Evolutionary conservation across 2,888 invertebrate species (phyloP).

Genomic region (Ischnura elegans): DNA sequence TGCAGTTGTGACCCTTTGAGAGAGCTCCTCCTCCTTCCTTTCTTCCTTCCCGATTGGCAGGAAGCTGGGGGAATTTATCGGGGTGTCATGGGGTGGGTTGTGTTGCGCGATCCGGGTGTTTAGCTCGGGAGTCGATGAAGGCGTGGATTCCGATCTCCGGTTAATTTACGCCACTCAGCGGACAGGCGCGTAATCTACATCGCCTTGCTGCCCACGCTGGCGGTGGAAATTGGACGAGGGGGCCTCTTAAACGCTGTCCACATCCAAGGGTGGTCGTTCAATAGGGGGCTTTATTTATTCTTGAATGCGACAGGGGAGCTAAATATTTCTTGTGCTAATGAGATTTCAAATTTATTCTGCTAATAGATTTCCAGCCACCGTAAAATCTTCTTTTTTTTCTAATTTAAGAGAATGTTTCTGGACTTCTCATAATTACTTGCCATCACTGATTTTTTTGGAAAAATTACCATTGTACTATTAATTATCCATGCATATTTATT

Average conservation of each 20-base stretch:
- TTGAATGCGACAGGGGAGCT: neutral
- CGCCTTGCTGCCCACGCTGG: neutral
- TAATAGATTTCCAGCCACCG: too few species aligned
- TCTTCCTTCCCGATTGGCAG: too few species aligned
- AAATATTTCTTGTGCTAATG: neutral
- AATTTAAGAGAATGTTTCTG: too few species aligned
- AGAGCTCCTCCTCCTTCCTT: too few species aligned
- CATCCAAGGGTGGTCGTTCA: neutral
- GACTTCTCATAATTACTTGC: too few species aligned
- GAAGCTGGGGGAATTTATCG: too few species aligned
- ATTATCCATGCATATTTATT: too few species aligned
- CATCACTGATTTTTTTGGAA: too few species aligned
- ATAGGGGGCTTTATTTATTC: neutral
- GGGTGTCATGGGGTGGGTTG: neutral
- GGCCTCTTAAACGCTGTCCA: neutral
- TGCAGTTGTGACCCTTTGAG: too few species aligned
- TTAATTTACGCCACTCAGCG: neutral
- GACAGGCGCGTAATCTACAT: constrained; percentile 26
- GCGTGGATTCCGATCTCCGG: neutral
- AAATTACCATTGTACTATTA: too few species aligned
- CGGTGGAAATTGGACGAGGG: neutral
- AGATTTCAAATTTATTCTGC: too few species aligned
- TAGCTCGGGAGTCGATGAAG: neutral
- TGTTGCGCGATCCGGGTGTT: neutral
- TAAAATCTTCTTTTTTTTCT: too few species aligned